phyloP scores from a whole-genome alignment of 2,113 vertebrate genomes.

The Anhinga anhinga region DNA sequence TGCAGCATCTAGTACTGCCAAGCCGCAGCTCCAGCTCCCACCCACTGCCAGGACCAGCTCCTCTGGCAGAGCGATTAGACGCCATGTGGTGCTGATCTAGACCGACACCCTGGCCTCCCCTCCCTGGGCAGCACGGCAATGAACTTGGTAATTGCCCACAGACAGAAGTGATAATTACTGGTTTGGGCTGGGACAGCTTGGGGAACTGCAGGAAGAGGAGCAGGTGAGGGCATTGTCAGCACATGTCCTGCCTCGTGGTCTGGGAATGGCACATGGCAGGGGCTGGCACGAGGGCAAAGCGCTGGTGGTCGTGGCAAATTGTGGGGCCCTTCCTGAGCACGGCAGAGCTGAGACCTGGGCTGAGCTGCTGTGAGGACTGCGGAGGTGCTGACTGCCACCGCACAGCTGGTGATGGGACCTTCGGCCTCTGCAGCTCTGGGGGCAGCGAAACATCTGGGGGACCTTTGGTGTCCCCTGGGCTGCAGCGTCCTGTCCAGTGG shows the following conservation, averaged over 20 bases:
- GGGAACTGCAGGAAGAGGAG: neutral
- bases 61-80: neutral
- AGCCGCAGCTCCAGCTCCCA: neutral
- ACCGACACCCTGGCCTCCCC: neutral
- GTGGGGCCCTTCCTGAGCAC: rapidly evolving
- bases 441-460: neutral
- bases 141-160: neutral
- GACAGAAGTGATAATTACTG: neutral
- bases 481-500: rapidly evolving
- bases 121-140: rapidly evolving
- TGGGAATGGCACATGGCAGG: rapidly evolving
- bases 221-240: neutral
- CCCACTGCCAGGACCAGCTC: neutral
- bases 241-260: neutral
- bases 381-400: neutral
- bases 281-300: neutral
- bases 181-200: neutral
- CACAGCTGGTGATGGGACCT: rapidly evolving
- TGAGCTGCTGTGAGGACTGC: neutral
- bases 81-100: rapidly evolving
- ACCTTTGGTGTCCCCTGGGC: neutral
- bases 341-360: neutral
- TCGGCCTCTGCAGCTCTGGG: neutral
- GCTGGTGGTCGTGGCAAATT: neutral
- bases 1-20: neutral